Evolutionary conservation across 2,888 invertebrate genomes (phyloP), one percentile per base, ranked within the genome.

Genomic region (Ormia ochracea): DNA sequence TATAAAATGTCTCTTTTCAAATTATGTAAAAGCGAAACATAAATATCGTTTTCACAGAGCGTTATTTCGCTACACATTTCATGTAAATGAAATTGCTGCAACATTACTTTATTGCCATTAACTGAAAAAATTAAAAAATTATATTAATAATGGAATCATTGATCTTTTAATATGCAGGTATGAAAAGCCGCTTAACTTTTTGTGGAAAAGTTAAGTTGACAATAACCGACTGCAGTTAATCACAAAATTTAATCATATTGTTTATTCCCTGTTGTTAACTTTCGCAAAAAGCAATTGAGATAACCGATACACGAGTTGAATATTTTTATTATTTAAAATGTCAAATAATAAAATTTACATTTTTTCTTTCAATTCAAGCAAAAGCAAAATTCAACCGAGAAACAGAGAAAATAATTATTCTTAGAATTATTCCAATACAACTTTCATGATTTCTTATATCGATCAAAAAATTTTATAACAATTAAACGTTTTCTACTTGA

Each of bases 191-290:
- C 14, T 14, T 0, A 4, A 48, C 21, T 21, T 12, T 9, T 4
- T 19, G 4, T 19, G 19, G 12, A 5, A 2, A 14, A 38, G 26
- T 65, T 23, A 36, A 65, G 23, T 17, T 48, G 23, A 65, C 26
- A 17, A 50, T 17, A 50, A 50, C 21, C 26, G 50, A 65, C 17
- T 65, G 36, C 12, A 65, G 23, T 50, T 65, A 65, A 50, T 50
- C 17, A 21, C 12, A 50, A 23, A 48, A 14, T 45, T 17, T 10
- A 65, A 36, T 23, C 12, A 12, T 10, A 10, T 50, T 50, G 12
- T 48, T 63, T 21, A 21, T 17, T 36, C 26, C 14, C 36, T 26
- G n/a, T 33, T 33, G 7, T 17, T 17, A 17, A 41, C 10, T 31
- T 28, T 33, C 1, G 33, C 19, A 21, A 19, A 59, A 12, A 31